Base-by-base conservation (phyloP, 2,888 invertebrate species). In the Marronus borbonicus region DNA sequence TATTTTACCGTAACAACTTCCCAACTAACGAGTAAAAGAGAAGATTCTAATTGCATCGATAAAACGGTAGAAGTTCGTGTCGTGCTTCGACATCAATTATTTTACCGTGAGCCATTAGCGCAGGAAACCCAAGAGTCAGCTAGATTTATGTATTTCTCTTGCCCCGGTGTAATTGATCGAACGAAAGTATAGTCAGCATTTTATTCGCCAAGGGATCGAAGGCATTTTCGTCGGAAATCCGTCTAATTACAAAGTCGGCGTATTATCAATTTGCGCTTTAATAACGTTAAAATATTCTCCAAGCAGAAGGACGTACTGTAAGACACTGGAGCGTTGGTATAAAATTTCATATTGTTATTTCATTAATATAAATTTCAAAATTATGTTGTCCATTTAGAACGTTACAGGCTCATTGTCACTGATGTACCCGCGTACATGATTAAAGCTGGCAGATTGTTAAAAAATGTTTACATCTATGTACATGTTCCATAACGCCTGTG, bases 111-210 rank as follows among this genome's bases (percentile, higher is more conserved):
- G 39, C 17, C 17, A 65, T 65, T 14, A 65, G 39, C 65, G 17
- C 31, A 65, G 31, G 65, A 65, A 65, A 65, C 39, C 65, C 17
- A 65, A n/a, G 65, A 36, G 65, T 65, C 65, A n/a, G 65, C 65
- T 14, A 36, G 64, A 64, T 64, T 64, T 64, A 64, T 64, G 24
- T 31, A 28, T 36, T 65, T 39, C 1, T 1, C 17, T 2, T 44
- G 8, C 12, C 44, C 14, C 52, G 39, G n/a, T 39, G 31, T 65
- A 65, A 39, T 39, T 39, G 65, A 65, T 39, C 31, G 36, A 65
- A 52, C n/a, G 52, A 36, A 17, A 28, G 36, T 65, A 44, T 17
- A 65, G 65, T 65, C 65, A 65, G 65, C 65, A 65, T 65, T 31
- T 36, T 65, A 65, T 65, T 36, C n/a, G 4, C 65, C 17, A 17